phyloP scores from a whole-genome alignment of 2,113 vertebrate species.

The Paramisgurnus dabryanus region DNA sequence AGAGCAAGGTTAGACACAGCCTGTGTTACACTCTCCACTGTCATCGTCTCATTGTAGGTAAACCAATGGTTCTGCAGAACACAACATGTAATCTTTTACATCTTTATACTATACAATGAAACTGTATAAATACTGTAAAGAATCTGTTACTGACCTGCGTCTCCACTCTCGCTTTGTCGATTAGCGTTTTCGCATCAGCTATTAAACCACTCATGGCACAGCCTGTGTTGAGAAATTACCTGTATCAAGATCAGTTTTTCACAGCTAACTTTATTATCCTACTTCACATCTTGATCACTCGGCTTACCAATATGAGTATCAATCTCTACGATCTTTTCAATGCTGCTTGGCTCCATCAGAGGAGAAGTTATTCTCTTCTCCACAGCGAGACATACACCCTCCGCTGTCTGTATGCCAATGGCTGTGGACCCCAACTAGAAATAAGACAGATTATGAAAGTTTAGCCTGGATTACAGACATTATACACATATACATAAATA shows the following conservation, averaged over 20 bases:
- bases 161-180: slow-evolving; percentile 98
- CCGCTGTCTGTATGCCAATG: slow-evolving; percentile 96
- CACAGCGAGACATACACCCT: slow-evolving; percentile 96
- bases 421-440: slow-evolving; percentile 93
- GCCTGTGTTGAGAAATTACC: slow-evolving; percentile 71
- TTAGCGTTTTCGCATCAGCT: slow-evolving; percentile 97
- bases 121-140: neutral
- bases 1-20: slow-evolving; percentile 96
- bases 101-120: too few species aligned
- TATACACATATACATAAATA: too few species aligned
- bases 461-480: too few species aligned
- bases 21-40: slow-evolving; percentile 96
- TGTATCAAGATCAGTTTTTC: neutral
- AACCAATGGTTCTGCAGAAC: slow-evolving; percentile 95
- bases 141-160: slow-evolving; percentile 83
- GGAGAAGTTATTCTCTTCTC: slow-evolving; percentile 98
- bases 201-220: slow-evolving; percentile 99
- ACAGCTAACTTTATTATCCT: neutral
- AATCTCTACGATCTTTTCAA: slow-evolving; percentile 98
- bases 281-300: neutral
- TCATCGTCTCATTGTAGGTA: slow-evolving; percentile 99
- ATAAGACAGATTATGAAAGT: neutral
- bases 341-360: slow-evolving; percentile 98
- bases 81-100: too few species aligned
- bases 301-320: slow-evolving; percentile 91